phyloP scores from a whole-genome alignment of 2,113 vertebrate genomes.

The Anhinga rufa region DNA sequence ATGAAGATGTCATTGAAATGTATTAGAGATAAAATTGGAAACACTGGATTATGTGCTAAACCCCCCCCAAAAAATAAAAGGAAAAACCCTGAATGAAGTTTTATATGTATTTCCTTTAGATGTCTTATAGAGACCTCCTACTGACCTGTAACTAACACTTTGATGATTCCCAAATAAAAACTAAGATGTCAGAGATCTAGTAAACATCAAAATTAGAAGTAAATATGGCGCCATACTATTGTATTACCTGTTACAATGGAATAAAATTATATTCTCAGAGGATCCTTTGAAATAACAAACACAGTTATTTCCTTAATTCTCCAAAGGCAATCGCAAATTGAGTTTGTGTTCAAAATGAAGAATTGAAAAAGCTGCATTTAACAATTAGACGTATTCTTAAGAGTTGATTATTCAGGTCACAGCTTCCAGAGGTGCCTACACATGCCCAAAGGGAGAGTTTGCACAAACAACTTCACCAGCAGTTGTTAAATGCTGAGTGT shows the following conservation, averaged over 20 bases:
- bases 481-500: background rate
- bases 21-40: background rate
- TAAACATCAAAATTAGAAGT: background rate
- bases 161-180: background rate
- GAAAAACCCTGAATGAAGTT: background rate
- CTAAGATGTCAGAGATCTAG: background rate
- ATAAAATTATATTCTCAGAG: background rate
- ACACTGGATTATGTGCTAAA: background rate
- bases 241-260: background rate
- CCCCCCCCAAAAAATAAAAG: background rate
- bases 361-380: background rate
- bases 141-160: background rate
- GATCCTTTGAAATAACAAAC: background rate
- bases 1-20: background rate
- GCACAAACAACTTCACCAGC: background rate
- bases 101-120: background rate
- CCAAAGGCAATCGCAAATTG: background rate
- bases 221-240: background rate
- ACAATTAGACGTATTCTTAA: background rate
- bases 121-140: background rate
- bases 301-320: background rate
- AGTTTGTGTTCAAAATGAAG: background rate
- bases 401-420: background rate
- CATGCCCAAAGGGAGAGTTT: background rate
- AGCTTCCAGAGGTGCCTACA: background rate